Percentiles rank a stretch among this genome's conserved stretches.
Evolutionary conservation across 2,888 invertebrate species (phyloP).

Genomic region (Nomada fabriciana): DNA sequence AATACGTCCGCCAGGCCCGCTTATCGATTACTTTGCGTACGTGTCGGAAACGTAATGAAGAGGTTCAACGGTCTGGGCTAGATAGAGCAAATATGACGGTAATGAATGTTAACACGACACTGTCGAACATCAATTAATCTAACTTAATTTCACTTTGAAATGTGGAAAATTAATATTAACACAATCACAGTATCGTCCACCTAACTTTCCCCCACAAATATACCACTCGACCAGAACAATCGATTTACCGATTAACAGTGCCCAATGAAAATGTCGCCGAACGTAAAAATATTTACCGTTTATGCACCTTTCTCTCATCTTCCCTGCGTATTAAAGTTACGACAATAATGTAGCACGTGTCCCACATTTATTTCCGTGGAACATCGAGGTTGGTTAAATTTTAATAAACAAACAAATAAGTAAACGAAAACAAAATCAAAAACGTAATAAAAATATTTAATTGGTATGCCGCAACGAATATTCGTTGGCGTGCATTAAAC

Average conservation of each 20-base stretch:
- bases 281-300: too few species aligned
- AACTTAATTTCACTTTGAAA: conserved; percentile 1
- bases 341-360: neutral
- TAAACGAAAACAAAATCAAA: too few species aligned
- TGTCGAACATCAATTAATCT: conserved; percentile 42
- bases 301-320: too few species aligned
- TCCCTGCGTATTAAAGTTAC: neutral
- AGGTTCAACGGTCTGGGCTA: conserved; percentile 59
- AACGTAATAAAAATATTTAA: conserved; percentile 10
- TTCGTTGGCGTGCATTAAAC: neutral
- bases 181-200: neutral
- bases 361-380: neutral
- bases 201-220: too few species aligned
- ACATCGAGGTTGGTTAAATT: neutral
- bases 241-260: neutral
- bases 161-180: conserved; percentile 29
- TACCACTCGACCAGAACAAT: too few species aligned
- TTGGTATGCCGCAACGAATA: neutral
- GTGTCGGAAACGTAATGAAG: conserved; percentile 67
- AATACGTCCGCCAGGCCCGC: conserved; percentile 37
- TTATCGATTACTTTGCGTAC: conserved; percentile 62
- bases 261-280: too few species aligned
- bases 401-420: conserved; percentile 9
- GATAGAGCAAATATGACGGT: conserved; percentile 35
- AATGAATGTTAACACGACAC: conserved; percentile 33